A percentile compares a stretch with the other conserved stretches of the same genome.
Evolutionary conservation across 2,888 invertebrate species (phyloP).

Genomic region (Coremacera marginata): DNA sequence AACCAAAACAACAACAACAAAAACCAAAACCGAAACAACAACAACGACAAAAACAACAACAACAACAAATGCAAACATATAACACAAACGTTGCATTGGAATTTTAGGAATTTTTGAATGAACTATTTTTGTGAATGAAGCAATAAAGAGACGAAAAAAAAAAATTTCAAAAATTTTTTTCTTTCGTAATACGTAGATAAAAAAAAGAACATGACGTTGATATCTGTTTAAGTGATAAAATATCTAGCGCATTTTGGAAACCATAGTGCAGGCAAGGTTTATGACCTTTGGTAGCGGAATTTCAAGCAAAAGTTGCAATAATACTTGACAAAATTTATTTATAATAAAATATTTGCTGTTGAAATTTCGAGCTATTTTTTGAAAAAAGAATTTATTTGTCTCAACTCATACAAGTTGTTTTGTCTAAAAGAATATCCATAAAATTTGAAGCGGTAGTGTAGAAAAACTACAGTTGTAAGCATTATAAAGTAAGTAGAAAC

Average conservation of each 20-base stretch:
- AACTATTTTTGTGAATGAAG: slow-evolving; percentile 28
- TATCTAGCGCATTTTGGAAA: not conserved
- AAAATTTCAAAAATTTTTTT: not conserved
- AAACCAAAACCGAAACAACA: not conserved
- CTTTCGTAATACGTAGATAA: not conserved
- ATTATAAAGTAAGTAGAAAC: too few species aligned
- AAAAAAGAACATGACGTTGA: not conserved
- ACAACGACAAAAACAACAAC: not conserved
- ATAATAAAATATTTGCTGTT: too few species aligned
- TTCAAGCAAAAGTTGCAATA: not conserved
- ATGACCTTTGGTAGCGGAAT: not conserved
- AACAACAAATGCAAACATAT: not conserved
- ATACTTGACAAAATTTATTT: too few species aligned
- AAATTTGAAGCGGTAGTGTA: too few species aligned
- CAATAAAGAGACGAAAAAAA: slow-evolving; percentile 16
- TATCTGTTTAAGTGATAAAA: not conserved
- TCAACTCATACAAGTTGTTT: too few species aligned
- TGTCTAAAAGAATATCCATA: too few species aligned
- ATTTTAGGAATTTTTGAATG: slow-evolving; percentile 27
- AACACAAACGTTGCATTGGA: slow-evolving; percentile 12
- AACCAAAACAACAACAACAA: not conserved
- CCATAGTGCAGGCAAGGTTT: not conserved
- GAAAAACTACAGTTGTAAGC: too few species aligned
- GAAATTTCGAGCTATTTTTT: too few species aligned
- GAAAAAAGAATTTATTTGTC: too few species aligned